phyloP scores from a whole-genome alignment of 2,888 invertebrate genomes.

The Agriopis marginaria region DNA sequence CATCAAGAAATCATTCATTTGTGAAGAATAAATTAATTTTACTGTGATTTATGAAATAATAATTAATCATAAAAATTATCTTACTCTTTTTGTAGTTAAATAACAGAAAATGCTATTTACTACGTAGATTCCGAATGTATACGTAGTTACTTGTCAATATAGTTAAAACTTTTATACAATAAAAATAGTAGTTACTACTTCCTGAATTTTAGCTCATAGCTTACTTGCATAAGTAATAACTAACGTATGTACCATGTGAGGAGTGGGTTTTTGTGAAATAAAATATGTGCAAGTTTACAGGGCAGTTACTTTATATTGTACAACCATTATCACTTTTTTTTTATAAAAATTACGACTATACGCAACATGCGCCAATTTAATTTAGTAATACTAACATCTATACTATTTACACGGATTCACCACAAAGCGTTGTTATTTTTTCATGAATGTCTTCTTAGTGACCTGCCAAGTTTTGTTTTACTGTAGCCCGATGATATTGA shows the following conservation, averaged over 20 bases:
- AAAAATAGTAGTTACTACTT: no score
- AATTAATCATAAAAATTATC: no score
- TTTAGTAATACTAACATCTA: constrained; percentile 82
- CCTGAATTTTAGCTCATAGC: no score
- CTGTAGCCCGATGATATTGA: constrained; percentile 84
- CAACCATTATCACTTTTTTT: constrained; percentile 83
- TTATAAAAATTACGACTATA: constrained; percentile 78
- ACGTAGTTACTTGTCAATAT: no score
- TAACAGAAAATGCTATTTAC: no score
- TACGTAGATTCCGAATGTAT: no score
- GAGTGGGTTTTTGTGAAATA: constrained; percentile 33
- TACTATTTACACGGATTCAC: constrained; percentile 79
- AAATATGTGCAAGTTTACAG: constrained; percentile 50
- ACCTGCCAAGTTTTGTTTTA: constrained; percentile 83
- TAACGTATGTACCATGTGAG: neutral
- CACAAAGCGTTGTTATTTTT: constrained; percentile 60
- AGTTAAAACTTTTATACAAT: no score
- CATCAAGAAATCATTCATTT: no score
- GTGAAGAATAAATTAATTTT: no score
- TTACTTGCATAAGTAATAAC: no score
- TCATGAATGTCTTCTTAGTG: constrained; percentile 75
- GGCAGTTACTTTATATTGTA: constrained; percentile 80
- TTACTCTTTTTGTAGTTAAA: no score
- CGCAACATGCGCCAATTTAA: constrained; percentile 77
- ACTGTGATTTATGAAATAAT: no score